A percentile compares a stretch with the other conserved stretches of the same genome.
Conservation (phyloP, 2,113 vertebrate species). For the Elgaria multicarinata region DNA sequence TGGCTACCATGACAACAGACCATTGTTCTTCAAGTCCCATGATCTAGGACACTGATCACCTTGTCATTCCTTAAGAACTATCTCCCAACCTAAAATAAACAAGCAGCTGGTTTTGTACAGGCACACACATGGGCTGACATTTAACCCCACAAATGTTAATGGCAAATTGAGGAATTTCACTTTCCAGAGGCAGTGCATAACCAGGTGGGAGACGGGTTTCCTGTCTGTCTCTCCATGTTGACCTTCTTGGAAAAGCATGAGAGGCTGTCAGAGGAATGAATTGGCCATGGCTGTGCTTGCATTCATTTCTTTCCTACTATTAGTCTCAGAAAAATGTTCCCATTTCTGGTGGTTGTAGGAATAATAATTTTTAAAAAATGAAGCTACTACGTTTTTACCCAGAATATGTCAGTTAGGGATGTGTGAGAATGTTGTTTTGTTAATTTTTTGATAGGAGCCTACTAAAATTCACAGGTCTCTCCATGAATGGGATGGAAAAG, state of each 20-base stretch:
- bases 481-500: too few relatives aligned
- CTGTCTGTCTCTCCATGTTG: constrained; percentile 34
- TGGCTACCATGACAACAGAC: background rate
- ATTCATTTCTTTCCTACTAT: constrained; percentile 47
- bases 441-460: too few relatives aligned
- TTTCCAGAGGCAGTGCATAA: constrained; percentile 43
- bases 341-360: background rate
- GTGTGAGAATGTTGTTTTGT: too few relatives aligned
- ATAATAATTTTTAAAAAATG: constrained; percentile 1
- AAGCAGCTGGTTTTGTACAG: constrained; percentile 14
- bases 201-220: background rate
- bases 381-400: background rate
- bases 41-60: background rate
- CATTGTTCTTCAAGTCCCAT: background rate
- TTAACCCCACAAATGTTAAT: constrained; percentile 48
- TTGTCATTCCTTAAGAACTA: background rate
- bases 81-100: constrained; percentile 35
- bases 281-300: constrained; percentile 7
- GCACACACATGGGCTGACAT: constrained; percentile 1
- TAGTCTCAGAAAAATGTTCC: constrained; percentile 18
- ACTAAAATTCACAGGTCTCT: too few relatives aligned
- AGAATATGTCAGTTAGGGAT: background rate
- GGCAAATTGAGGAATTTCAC: constrained; percentile 29
- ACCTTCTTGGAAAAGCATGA: constrained; percentile 26
- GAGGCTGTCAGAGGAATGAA: background rate